Conservation (phyloP, 2,797 vertebrate species). For the Xerus rutilus region DNA sequence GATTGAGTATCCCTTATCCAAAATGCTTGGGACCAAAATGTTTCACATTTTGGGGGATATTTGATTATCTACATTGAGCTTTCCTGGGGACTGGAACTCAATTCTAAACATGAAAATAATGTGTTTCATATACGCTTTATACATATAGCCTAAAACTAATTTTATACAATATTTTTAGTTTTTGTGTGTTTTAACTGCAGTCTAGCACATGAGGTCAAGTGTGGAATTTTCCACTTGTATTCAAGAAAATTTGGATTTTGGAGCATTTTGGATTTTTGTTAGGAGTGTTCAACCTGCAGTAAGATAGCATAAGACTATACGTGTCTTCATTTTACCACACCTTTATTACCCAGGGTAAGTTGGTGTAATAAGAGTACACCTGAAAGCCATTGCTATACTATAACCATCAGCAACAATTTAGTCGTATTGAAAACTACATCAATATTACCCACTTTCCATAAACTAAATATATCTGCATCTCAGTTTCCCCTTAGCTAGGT, state of each 20-base stretch:
- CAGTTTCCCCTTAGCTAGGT: not conserved
- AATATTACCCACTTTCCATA: not conserved
- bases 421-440: not conserved
- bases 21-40: not conserved
- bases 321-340: not conserved
- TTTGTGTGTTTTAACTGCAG: not conserved
- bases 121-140: not conserved
- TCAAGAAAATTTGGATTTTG: not conserved
- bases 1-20: not conserved
- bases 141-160: not conserved
- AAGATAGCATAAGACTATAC: not conserved
- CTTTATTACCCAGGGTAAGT: not conserved
- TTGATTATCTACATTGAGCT: not conserved
- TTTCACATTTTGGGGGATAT: not conserved
- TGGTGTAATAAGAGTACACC: not conserved
- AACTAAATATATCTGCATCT: not conserved
- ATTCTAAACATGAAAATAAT: not conserved
- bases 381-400: not conserved
- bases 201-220: not conserved
- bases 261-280: not conserved
- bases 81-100: not conserved
- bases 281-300: not conserved
- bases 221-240: not conserved
- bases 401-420: not conserved
- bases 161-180: not conserved